Evolutionary conservation across 2,888 invertebrate species (phyloP).

Genomic region (Syrista parreyssii): DNA sequence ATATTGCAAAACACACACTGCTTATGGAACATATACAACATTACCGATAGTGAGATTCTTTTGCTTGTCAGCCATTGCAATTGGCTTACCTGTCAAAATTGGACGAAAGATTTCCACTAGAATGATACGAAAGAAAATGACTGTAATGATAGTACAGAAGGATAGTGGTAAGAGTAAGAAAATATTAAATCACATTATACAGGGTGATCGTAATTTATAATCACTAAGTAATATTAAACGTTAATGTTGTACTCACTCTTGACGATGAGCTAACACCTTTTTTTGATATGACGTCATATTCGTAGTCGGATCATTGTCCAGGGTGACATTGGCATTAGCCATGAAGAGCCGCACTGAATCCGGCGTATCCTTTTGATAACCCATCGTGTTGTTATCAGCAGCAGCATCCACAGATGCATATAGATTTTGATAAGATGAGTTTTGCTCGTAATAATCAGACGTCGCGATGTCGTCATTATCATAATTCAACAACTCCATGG

Average conservation of each 20-base stretch:
- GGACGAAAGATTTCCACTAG: slow-evolving; percentile 57
- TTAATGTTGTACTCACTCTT: slow-evolving; percentile 47
- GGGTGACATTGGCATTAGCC: slow-evolving; percentile 30
- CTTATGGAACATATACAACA: not conserved
- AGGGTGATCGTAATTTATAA: not conserved
- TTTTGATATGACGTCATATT: slow-evolving; percentile 53
- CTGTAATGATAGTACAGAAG: not conserved
- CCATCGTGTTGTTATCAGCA: slow-evolving; percentile 35
- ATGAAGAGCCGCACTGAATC: slow-evolving; percentile 24
- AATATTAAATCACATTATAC: slow-evolving; percentile 2
- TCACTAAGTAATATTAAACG: not conserved
- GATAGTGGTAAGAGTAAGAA: slow-evolving; percentile 9
- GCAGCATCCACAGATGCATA: slow-evolving; percentile 28
- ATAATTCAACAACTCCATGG: slow-evolving; percentile 44
- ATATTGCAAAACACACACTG: not conserved
- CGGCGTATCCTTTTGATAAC: slow-evolving; percentile 44
- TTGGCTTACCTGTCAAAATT: slow-evolving; percentile 58
- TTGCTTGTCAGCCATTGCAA: not conserved
- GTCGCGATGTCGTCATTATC: slow-evolving; percentile 31
- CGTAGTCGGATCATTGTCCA: slow-evolving; percentile 30
- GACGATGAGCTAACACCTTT: slow-evolving; percentile 48
- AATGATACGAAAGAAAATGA: slow-evolving; percentile 44
- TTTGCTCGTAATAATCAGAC: slow-evolving; percentile 4
- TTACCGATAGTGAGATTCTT: not conserved
- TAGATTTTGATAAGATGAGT: slow-evolving; percentile 9